Base-by-base conservation (phyloP, 2,888 invertebrate species). In the Phengaris arion region DNA sequence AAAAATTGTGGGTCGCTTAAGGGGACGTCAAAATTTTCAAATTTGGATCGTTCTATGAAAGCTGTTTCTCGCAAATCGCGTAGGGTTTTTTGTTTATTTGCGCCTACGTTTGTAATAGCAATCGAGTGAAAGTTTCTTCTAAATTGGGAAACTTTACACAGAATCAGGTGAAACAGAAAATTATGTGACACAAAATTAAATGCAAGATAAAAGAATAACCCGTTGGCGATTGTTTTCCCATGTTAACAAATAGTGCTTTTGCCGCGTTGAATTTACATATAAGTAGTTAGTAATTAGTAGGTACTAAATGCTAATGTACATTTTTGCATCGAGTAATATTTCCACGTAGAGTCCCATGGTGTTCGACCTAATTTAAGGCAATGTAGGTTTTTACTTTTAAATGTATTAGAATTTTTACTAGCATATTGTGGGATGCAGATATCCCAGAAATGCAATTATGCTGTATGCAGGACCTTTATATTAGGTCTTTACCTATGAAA, bases 281-380 rank as follows among this genome's bases (percentile, higher is more conserved):
- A 45, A 64, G 35, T 45, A 64, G n/a, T 22, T 64, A 64, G 59
- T 12, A 4, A 35, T 35, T 35, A 64, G 12, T 64, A 35, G 9
- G 64, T 64, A 64, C 35, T 64, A 35, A 3, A 64, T 64, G 64
- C 35, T 64, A 64, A 64, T 64, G 64, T 64, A 22, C 35, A 35
- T 64, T 64, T 64, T 72, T 52, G 35, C 15, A 22, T 15, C 22
- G 22, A 22, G 35, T 52, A n/a, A 72, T 72, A 48, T 72, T 15
- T 72, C 52, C 72, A 72, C 35, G 22, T 35, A 51, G 10, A 45
- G 51, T 72, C 51, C 74, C 57, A n/a, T 57, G 74, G 46, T 57
- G 57, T 74, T 57, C 54, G 74, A 74, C 46, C 35, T 46, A 57
- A 74, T 64, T 64, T n/a, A 69, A 7, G 48, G n/a, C 2, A 70